Evolutionary conservation across 2,888 invertebrate genomes (phyloP).

Genomic region (Tanypteryx hageni): DNA sequence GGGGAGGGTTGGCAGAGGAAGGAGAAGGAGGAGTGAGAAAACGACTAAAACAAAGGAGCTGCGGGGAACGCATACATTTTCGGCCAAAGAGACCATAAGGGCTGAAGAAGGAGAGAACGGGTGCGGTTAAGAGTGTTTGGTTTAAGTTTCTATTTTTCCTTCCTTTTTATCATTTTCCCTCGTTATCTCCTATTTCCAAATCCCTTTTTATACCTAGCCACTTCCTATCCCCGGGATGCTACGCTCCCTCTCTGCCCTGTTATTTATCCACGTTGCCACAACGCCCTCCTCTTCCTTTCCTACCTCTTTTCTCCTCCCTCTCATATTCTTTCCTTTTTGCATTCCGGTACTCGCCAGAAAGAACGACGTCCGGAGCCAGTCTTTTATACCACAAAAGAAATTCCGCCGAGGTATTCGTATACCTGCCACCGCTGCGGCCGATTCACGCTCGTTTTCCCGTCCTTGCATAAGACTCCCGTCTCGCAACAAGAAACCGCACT

Average conservation of each 20-base stretch:
- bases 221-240: conserved; percentile 22
- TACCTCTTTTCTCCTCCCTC: background rate
- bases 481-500: background rate
- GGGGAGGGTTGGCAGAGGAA: background rate
- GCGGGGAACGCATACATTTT: conserved; percentile 46
- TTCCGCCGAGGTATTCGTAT: background rate
- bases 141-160: conserved; percentile 25
- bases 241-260: background rate
- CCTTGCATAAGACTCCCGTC: background rate
- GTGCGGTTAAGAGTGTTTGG: conserved; percentile 49
- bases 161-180: background rate
- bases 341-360: background rate
- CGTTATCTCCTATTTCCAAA: conserved; percentile 28
- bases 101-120: conserved; percentile 19
- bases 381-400: background rate
- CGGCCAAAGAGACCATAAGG: conserved; percentile 42
- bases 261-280: background rate
- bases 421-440: background rate
- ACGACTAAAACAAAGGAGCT: conserved; percentile 16
- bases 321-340: background rate
- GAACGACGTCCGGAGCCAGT: background rate
- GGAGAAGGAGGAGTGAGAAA: background rate
- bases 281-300: background rate
- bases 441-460: background rate
- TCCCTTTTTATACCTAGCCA: background rate